Evolutionary conservation across 2,797 vertebrate species (phyloP), one percentile per base, ranked within the genome.

Genomic region (Aplochiton taeniatus): DNA sequence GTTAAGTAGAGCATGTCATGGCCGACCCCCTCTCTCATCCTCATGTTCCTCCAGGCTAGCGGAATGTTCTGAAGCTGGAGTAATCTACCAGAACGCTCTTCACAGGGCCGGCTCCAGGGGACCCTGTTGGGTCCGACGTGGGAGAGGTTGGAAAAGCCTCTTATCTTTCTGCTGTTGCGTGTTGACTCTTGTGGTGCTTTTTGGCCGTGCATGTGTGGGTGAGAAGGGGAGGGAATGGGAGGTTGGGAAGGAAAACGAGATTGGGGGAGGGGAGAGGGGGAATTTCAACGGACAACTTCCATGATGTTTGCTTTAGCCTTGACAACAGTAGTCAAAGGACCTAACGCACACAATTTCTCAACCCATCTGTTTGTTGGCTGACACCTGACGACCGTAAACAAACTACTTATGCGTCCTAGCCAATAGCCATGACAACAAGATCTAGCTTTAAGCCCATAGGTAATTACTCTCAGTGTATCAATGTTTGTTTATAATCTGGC

Each of bases 1-100:
- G 59, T 47, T 17, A 61, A 61, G 47, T 50, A 61, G 59, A 61
- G 47, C 47, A 61, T 61, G 47, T 31, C 31, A 50, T 61, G 20
- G 47, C 47, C 47, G 11, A 47, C 59, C 44, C 18, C 59, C 47
- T 42, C 50, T 8, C 9, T 41, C 14, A 31, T 14, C 47, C 6
- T 31, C 31, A 31, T 31, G 6, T 31, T 6, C 2, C 31, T 31
- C n/a, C 20, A 31, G 46, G 46, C 31, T 9, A 20, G 20, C n/a
- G n/a, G 6, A 9, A 49, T 11, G 44, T 13, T 61, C 9, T 10
- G 41, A 44, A 61, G 14, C 20, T 12, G 16, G 59, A 49, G 59
- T 31, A 61, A 50, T 61, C 18, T 16, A 49, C 46, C 47, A 61
- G 49, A 48, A 48, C 47, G 12, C 12, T 48, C 47, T 9, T 48